phyloP scores from a whole-genome alignment of 2,113 vertebrate species.

The Odocoileus virginianus region DNA sequence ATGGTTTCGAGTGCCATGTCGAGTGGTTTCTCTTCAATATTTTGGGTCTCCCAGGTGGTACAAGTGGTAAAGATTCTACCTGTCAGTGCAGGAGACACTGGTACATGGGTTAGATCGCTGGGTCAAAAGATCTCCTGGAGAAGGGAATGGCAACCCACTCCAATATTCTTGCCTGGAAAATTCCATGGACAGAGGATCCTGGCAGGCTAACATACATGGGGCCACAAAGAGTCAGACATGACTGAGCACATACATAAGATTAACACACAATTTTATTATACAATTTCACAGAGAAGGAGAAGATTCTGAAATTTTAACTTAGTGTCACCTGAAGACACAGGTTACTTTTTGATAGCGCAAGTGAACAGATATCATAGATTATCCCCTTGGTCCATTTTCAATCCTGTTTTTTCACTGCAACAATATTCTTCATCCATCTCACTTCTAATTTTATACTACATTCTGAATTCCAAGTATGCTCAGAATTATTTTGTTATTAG shows the following conservation, averaged over 20 bases:
- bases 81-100: not conserved
- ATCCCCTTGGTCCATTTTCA: not conserved
- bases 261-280: not conserved
- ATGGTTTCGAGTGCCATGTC: not conserved
- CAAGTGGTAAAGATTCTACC: not conserved
- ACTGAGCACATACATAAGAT: not conserved
- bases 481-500: not conserved
- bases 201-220: not conserved
- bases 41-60: not conserved
- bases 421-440: not conserved
- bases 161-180: not conserved
- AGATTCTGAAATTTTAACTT: not conserved
- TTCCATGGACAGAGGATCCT: not conserved
- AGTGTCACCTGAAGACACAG: not conserved
- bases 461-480: not conserved
- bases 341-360: not conserved
- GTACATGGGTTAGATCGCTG: not conserved
- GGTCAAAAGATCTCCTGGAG: not conserved
- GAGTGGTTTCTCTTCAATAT: not conserved
- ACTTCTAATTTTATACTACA: not conserved
- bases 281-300: not conserved
- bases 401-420: not conserved
- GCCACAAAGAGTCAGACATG: not conserved
- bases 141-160: not conserved
- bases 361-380: not conserved